Conservation (phyloP, 1,140 invertebrate species). For the Bactericera cockerelli region DNA sequence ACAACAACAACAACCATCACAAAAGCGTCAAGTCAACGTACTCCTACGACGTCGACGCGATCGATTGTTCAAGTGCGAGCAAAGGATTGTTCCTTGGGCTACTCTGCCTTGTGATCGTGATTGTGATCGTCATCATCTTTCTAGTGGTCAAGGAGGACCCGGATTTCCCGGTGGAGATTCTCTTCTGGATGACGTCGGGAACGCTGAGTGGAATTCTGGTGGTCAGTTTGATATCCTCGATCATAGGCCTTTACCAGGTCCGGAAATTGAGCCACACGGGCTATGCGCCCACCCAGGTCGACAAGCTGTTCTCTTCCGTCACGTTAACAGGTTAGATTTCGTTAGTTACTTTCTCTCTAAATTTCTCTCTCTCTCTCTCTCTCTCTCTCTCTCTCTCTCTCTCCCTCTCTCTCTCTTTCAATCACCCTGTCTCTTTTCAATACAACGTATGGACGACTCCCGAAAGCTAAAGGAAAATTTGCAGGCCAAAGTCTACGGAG, state of each 20-base stretch:
- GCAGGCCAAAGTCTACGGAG: too few species aligned
- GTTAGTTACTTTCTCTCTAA: background rate
- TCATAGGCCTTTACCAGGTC: conserved; percentile 28
- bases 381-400: background rate
- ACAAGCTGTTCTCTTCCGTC: conserved; percentile 34
- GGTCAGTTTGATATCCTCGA: conserved; percentile 26
- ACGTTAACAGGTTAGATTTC: conserved; percentile 25
- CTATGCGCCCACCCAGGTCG: conserved; percentile 31
- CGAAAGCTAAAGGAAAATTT: too few species aligned
- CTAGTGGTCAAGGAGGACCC: conserved; percentile 41
- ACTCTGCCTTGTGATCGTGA: conserved; percentile 39
- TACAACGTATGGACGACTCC: too few species aligned
- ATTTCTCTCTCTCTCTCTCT: background rate
- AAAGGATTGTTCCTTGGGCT: conserved; percentile 45
- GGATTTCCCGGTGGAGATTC: conserved; percentile 32
- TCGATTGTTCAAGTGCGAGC: conserved; percentile 39
- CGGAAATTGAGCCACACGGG: conserved; percentile 33
- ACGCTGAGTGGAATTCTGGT: conserved; percentile 32
- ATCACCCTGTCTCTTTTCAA: too few species aligned
- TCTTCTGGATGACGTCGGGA: conserved; percentile 33
- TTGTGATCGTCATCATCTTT: conserved; percentile 46
- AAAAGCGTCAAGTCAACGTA: conserved; percentile 13
- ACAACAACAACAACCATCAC: conserved; percentile 17
- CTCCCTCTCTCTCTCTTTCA: background rate
- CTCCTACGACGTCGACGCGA: conserved; percentile 16